phyloP scores from a whole-genome alignment of 1,140 invertebrate species.

The Homarus americanus region DNA sequence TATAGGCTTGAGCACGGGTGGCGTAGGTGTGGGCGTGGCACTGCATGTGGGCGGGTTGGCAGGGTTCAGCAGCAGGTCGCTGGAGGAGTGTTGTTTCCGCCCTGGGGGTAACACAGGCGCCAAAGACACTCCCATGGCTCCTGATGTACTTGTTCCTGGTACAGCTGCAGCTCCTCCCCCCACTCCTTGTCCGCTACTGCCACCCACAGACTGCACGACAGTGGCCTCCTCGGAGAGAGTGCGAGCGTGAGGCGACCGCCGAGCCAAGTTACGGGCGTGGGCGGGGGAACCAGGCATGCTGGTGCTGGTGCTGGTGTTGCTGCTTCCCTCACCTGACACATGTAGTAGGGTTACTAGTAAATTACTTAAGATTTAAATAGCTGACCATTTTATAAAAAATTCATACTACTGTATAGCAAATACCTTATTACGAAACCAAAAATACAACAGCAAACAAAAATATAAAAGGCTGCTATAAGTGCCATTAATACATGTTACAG shows the following conservation, averaged over 20 bases:
- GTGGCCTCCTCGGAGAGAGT: constrained; percentile 56
- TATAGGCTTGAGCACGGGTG: constrained; percentile 60
- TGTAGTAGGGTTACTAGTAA: no score
- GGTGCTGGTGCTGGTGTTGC: neutral
- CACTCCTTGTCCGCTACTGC: neutral
- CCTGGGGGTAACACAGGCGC: constrained; percentile 55
- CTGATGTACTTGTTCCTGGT: neutral
- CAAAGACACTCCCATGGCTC: neutral
- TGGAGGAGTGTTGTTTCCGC: constrained; percentile 63
- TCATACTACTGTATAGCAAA: no score
- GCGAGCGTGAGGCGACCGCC: constrained; percentile 62
- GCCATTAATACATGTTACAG: no score
- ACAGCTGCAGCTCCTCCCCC: constrained; percentile 16
- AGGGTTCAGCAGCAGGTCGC: constrained; percentile 56
- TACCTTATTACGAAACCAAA: no score
- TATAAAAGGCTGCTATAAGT: no score
- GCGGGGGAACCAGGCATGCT: constrained; percentile 29
- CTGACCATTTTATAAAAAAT: no score
- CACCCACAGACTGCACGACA: constrained; percentile 17
- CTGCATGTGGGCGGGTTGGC: constrained; percentile 63
- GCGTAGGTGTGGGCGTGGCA: constrained; percentile 45
- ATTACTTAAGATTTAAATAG: no score
- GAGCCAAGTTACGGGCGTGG: constrained; percentile 28
- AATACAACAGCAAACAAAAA: no score
- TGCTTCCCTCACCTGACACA: constrained; percentile 33